These are phyloP conservation scores for Echinometra lucunter DNA, from an alignment of 53 echinoderm and acorn worm genomes.

Conservation along the genomic window DNA sequence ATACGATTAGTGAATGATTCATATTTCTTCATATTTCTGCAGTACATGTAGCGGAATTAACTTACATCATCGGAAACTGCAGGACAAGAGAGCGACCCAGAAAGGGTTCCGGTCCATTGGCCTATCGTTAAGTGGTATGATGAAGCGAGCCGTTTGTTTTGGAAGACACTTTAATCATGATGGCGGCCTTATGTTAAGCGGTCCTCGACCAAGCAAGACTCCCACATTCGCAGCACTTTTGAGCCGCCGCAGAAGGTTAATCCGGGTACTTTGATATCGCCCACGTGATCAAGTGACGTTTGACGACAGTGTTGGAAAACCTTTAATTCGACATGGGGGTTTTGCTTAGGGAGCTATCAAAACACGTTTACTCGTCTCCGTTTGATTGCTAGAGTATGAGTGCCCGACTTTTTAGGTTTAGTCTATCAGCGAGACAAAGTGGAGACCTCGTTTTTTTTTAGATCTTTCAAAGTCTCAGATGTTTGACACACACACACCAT, in stretches of 20 bases:
- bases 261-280: slow-evolving; percentile 57
- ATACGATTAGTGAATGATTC: not conserved
- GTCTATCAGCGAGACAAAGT: slow-evolving; percentile 8
- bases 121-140: slow-evolving; percentile 47
- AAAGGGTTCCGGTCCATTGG: slow-evolving; percentile 30
- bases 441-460: not conserved
- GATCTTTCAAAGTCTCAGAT: not conserved
- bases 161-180: slow-evolving; percentile 49
- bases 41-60: not conserved
- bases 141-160: slow-evolving; percentile 2
- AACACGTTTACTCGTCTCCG: slow-evolving; percentile 39
- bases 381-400: slow-evolving; percentile 50
- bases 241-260: slow-evolving; percentile 37
- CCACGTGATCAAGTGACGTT: slow-evolving; percentile 54
- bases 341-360: slow-evolving; percentile 39
- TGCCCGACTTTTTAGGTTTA: slow-evolving; percentile 11
- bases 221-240: slow-evolving; percentile 45
- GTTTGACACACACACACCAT: not conserved
- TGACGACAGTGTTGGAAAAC: slow-evolving; percentile 46
- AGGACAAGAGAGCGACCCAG: not conserved
- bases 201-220: slow-evolving; percentile 33
- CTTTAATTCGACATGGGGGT: slow-evolving; percentile 54
- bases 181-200: slow-evolving; percentile 41
- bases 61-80: not conserved
- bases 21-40: not conserved